Conservation (phyloP, 2,888 invertebrate genomes). For the Lucinisca nassula region DNA sequence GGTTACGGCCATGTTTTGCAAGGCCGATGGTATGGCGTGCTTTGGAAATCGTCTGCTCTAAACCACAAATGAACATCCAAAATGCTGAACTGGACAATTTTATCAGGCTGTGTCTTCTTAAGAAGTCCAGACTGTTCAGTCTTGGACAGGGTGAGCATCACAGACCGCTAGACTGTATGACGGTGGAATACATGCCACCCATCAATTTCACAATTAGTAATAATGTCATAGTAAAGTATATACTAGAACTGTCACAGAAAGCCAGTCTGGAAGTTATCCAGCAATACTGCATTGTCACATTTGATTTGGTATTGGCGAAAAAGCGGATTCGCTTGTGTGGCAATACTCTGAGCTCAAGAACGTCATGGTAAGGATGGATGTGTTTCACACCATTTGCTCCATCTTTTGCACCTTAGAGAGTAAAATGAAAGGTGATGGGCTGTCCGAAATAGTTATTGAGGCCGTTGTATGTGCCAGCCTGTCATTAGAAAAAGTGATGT, state of each 20-base stretch:
- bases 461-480: conserved; percentile 40
- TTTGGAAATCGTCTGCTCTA: too few relatives aligned
- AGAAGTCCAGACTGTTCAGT: not conserved
- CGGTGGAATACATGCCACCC: conserved; percentile 44
- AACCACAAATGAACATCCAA: too few relatives aligned
- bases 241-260: conserved; percentile 35
- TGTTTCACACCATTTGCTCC: conserved; percentile 37
- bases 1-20: too few relatives aligned
- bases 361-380: not conserved
- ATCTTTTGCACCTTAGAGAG: conserved; percentile 40
- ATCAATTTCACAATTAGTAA: conserved; percentile 7
- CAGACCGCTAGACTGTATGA: not conserved
- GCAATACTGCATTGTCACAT: conserved; percentile 51
- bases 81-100: too few relatives aligned
- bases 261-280: conserved; percentile 44
- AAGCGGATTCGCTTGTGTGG: conserved; percentile 48
- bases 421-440: conserved; percentile 35
- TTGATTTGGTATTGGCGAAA: conserved; percentile 57
- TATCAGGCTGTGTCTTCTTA: too few relatives aligned
- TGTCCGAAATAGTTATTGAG: conserved; percentile 30
- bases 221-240: conserved; percentile 36
- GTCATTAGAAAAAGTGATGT: conserved; percentile 30
- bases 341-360: conserved; percentile 25
- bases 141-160: conserved; percentile 33
- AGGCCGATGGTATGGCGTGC: too few relatives aligned